phyloP scores from a whole-genome alignment of 2,888 invertebrate genomes.

The Noctua fimbriata region DNA sequence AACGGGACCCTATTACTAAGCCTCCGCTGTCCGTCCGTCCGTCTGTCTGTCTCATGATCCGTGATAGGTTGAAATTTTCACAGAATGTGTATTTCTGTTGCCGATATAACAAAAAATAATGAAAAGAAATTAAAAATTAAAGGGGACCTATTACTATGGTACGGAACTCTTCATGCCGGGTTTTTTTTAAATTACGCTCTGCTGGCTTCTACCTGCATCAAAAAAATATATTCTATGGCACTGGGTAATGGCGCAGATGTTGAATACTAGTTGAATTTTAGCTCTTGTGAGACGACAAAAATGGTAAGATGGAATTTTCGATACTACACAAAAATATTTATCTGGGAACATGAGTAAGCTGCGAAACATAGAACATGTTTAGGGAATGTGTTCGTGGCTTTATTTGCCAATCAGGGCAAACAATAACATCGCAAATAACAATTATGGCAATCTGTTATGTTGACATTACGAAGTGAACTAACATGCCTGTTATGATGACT shows the following conservation, averaged over 20 bases:
- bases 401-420: constrained; percentile 34
- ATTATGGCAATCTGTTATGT: constrained; percentile 24
- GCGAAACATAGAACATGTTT: constrained; percentile 4
- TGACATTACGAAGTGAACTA: constrained; percentile 1
- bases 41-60: no score
- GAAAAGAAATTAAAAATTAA: no score
- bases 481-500: neutral
- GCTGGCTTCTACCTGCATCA: neutral
- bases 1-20: no score
- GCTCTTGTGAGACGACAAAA: neutral
- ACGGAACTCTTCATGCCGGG: no score
- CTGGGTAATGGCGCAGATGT: neutral
- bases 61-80: no score
- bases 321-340: neutral
- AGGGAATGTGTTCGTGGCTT: neutral
- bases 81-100: no score
- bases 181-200: neutral
- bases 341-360: constrained; percentile 15
- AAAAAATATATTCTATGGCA: neutral
- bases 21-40: no score
- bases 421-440: constrained; percentile 15
- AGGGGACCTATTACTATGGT: no score
- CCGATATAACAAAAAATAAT: no score
- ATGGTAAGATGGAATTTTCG: neutral
- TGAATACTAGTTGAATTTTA: neutral